Evolutionary conservation across 2,888 invertebrate genomes (phyloP), one percentile per base, ranked within the genome.

Genomic region (Dynastes hyllus): DNA sequence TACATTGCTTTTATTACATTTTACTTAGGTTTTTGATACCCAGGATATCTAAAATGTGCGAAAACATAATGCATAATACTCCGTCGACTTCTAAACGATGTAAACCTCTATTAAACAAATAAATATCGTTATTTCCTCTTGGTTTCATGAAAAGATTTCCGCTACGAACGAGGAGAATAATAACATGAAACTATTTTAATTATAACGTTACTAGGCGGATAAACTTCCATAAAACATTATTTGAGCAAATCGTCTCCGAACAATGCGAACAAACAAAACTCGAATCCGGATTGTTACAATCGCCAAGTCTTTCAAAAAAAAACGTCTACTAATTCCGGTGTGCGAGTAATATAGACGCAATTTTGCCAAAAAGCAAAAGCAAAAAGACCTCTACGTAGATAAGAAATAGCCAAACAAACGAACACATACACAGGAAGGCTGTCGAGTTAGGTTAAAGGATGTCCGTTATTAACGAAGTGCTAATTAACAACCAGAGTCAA

Each of bases 381-480:
- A n/a, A 67, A 22, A n/a, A 45, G 45, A 6, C 45, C 45, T 45
- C 45, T 8, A 45, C 50, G 1, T 29, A 73, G 58, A 73, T 58
- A 73, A 73, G 58, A 73, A 55, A 58, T 58, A 8, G 32, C 29
- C 16, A 13, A 58, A 16, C 40, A 53, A 65, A 5, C 22, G 1
- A 22, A 27, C 6, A n/a, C 53, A 8, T 8, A 55, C n/a, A 55
- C 55, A 66, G 77, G 77, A 77, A 77, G 55, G 53, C 67, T 77
- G 22, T 51, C 40, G 53, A 77, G 55, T 77, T 77, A 55, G 77
- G 67, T 77, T 67, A 77, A 53, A 77, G 77, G 77, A 77, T 77
- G 67, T 67, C 40, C 55, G 51, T 29, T 40, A 58, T 73, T 73
- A 73, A 73, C 71, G 37, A 37, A 58, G 13, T 61, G 55, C 37